Conservation (phyloP, 2,797 vertebrate species). For the Ciconia nigra region DNA sequence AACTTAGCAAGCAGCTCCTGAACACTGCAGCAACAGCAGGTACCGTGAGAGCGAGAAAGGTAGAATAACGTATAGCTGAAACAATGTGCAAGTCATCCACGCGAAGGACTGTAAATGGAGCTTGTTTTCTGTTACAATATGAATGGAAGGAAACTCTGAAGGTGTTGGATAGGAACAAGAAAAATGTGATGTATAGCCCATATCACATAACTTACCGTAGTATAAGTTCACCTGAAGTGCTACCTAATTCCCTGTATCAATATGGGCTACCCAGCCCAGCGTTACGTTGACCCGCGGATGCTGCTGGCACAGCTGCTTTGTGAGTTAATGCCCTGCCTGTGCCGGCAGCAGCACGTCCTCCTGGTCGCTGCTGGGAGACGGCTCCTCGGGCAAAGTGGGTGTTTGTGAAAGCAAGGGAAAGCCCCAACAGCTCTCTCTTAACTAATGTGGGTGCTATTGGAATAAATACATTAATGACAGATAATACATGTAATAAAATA, state of each 20-base stretch:
- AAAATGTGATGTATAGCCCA: neutral
- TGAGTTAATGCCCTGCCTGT: too few species aligned
- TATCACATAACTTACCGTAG: too few species aligned
- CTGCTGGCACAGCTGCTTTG: neutral
- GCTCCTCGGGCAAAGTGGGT: neutral
- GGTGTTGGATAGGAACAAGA: neutral
- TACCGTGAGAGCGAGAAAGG: neutral
- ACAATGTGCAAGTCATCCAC: neutral
- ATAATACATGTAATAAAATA: neutral
- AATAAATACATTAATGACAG: neutral
- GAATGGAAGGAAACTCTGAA: neutral
- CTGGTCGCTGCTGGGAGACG: neutral
- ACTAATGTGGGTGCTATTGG: too few species aligned
- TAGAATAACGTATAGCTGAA: neutral
- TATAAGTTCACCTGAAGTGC: neutral
- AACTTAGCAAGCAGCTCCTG: neutral
- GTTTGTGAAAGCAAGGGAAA: neutral
- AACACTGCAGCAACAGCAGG: neutral
- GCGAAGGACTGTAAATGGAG: neutral
- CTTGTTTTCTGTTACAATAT: neutral
- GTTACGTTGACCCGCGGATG: rapidly evolving
- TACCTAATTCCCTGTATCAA: rapidly evolving
- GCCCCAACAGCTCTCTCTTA: neutral
- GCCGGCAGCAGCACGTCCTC: neutral
- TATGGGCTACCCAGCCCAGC: rapidly evolving